Percentiles rank a stretch among this genome's conserved stretches.
These are phyloP conservation scores for Peromyscus attwateri DNA, from an alignment of 2,797 vertebrate genomes.

Conservation along the genomic window DNA sequence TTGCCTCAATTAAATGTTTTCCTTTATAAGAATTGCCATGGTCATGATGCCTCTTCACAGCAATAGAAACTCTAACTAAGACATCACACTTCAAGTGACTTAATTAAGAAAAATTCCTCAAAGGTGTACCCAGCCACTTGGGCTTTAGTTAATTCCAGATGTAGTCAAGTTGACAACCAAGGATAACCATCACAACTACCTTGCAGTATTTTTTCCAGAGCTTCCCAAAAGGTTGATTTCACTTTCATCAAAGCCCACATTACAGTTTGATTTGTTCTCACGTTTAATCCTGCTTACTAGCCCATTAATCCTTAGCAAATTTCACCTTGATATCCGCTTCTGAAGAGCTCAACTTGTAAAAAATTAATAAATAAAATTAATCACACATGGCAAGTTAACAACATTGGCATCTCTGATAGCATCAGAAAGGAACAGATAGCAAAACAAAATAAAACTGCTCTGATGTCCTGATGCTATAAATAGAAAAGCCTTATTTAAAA, in stretches of 20 bases:
- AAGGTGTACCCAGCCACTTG: background rate
- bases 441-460: background rate
- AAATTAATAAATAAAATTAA: background rate
- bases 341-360: background rate
- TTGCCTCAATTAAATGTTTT: background rate
- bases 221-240: background rate
- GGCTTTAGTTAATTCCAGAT: background rate
- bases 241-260: background rate
- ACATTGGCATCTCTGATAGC: background rate
- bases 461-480: background rate
- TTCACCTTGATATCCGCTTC: background rate
- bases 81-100: background rate
- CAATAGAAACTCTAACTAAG: background rate
- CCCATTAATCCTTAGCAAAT: background rate
- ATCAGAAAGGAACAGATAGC: background rate
- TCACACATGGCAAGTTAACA: background rate
- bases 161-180: background rate
- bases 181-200: too few relatives aligned
- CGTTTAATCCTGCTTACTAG: background rate
- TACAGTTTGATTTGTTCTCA: background rate
- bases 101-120: background rate
- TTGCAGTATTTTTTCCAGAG: background rate
- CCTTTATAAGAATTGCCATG: background rate
- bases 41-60: background rate
- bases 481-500: slow-evolving; percentile 5